Evolutionary conservation across 2,113 vertebrate species (phyloP), one percentile per base, ranked within the genome.

Genomic region (Alethe castanea): DNA sequence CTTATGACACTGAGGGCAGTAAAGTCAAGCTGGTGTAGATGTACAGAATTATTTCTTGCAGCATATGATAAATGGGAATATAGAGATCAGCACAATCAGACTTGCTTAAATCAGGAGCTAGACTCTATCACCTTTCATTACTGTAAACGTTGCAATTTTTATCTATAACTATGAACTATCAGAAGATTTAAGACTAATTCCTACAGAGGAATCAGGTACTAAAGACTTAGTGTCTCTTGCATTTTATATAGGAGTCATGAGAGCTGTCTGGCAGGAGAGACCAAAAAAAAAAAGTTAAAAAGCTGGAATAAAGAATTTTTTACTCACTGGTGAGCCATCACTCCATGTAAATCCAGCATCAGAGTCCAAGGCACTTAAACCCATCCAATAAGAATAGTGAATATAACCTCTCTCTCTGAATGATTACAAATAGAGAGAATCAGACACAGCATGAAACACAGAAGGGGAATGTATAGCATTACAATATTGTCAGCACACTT

Each of bases 281-380:
- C 1, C 10, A 2, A 9, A 42, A 56, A 66, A 57, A 90, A 65
- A 23, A 4, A 65, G 15, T 31, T 4, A 72, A 66, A 80, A 90
- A 80, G 1, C 2, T 77, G 42, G 9, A 86, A 59, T 9, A 86
- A 62, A 12, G 72, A 76, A 60, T 62, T 26, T 45, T 92, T 92
- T 94, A 98, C 98, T 97, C 96, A 99, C 99, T 40, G 99, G 94
- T 35, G 98, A 98, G n/a, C 97, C 98, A 95, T 99, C 99, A 65
- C 96, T 98, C 99, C 99, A 99, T 20, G 86, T 82, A 92, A 98
- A 99, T 57, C 98, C 99, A 35, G 95, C 76, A 24, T 97, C 97
- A 29, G 98, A 90, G 47, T 98, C 98, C 42, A 98, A 96, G 4
- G 96, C 92, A n/a, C 57, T 98, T 94, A 99, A 92, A 69, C 99